These are phyloP conservation scores for Zhuqinia jingwanae DNA, from an alignment of 2,888 invertebrate species.

Conservation along the genomic window DNA sequence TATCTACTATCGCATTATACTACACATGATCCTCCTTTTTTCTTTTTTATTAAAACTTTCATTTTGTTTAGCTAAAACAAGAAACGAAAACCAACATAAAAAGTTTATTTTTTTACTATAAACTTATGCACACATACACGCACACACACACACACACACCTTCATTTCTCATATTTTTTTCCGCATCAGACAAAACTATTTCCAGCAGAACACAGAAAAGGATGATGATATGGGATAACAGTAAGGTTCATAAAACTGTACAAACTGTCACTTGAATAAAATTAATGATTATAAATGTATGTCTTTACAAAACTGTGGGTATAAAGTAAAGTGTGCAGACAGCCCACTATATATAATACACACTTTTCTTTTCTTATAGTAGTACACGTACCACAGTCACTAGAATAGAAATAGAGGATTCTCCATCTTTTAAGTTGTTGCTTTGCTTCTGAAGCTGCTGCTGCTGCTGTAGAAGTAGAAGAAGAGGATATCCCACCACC, in stretches of 20 bases:
- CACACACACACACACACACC: background rate
- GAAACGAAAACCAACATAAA: background rate
- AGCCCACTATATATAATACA: conserved; percentile 23
- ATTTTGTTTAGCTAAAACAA: too few relatives aligned
- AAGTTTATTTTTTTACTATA: background rate
- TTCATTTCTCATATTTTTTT: conserved; percentile 31
- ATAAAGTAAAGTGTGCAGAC: background rate
- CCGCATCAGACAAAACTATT: conserved; percentile 11
- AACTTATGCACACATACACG: too few relatives aligned
- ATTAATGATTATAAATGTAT: conserved; percentile 70
- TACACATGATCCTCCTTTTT: background rate
- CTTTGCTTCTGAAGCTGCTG: too few relatives aligned
- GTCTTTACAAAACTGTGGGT: conserved; percentile 1
- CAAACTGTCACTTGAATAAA: conserved; percentile 69
- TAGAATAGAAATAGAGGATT: conserved; percentile 4
- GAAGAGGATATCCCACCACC: background rate
- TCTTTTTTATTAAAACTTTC: too few relatives aligned
- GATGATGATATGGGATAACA: conserved; percentile 38
- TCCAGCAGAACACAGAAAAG: background rate
- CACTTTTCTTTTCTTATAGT: too few relatives aligned
- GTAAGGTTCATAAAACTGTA: conserved; percentile 65
- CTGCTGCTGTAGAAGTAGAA: background rate
- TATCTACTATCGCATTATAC: background rate
- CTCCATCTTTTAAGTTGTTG: background rate
- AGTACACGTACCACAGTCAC: conserved; percentile 3